phyloP scores from a whole-genome alignment of 2,888 invertebrate genomes.

The Himalopsyche japonica region DNA sequence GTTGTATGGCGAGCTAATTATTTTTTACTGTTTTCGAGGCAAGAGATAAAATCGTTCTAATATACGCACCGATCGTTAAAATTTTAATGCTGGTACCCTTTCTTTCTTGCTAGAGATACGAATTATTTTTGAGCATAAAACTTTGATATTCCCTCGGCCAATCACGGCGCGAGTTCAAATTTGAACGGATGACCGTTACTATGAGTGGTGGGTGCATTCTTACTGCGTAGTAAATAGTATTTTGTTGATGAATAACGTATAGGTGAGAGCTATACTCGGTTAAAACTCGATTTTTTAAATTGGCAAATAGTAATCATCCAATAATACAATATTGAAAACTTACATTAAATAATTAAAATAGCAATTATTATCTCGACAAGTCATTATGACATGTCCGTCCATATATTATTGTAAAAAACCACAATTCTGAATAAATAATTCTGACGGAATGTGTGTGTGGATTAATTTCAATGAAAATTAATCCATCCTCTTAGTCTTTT shows the following conservation, averaged over 20 bases:
- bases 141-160: neutral
- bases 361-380: no score
- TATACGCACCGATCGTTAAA: neutral
- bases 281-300: no score
- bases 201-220: neutral
- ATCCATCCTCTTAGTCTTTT: no score
- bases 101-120: neutral
- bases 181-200: neutral
- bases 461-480: no score
- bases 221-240: neutral
- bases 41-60: neutral
- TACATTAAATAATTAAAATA: no score
- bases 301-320: no score
- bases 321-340: no score
- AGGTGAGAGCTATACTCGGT: neutral
- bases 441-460: no score
- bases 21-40: neutral
- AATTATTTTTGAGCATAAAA: neutral
- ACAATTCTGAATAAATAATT: no score
- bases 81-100: neutral
- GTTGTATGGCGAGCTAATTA: neutral
- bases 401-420: no score
- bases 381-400: no score
- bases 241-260: neutral
- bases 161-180: neutral